phyloP scores from a whole-genome alignment of 1,140 invertebrate genomes.

The Goniozus legneri region DNA sequence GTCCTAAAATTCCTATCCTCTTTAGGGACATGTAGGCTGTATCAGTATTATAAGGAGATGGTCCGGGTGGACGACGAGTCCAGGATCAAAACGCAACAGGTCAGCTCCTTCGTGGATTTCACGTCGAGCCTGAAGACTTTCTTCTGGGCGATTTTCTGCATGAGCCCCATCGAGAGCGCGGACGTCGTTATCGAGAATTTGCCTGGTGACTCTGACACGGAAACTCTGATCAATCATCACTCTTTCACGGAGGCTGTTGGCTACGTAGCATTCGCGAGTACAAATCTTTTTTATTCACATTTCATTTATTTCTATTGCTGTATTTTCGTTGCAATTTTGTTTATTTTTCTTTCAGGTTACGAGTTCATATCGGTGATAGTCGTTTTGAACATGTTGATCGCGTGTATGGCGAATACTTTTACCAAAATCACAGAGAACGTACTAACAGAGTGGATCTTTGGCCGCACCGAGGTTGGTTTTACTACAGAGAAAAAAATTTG shows the following conservation, averaged over 20 bases:
- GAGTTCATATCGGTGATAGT: constrained; percentile 69
- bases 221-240: constrained; percentile 56
- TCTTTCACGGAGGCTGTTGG: constrained; percentile 61
- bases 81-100: constrained; percentile 44
- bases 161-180: constrained; percentile 64
- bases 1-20: not conserved
- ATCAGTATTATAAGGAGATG: constrained; percentile 63
- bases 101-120: constrained; percentile 57
- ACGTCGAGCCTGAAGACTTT: constrained; percentile 64
- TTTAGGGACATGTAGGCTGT: constrained; percentile 45
- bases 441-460: constrained; percentile 61
- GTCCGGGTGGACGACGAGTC: constrained; percentile 54
- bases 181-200: constrained; percentile 62
- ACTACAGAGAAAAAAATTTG: not conserved
- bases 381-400: constrained; percentile 75
- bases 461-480: constrained; percentile 51
- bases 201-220: constrained; percentile 47
- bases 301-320: no score
- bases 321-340: not conserved
- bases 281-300: no score
- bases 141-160: constrained; percentile 75
- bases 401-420: constrained; percentile 73
- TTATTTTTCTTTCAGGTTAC: constrained; percentile 47
- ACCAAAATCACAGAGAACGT: constrained; percentile 63
- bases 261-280: constrained; percentile 61